These are phyloP conservation scores for Tanaodytes sp. DNA, from an alignment of 2,888 invertebrate genomes.

Conservation along the genomic window DNA sequence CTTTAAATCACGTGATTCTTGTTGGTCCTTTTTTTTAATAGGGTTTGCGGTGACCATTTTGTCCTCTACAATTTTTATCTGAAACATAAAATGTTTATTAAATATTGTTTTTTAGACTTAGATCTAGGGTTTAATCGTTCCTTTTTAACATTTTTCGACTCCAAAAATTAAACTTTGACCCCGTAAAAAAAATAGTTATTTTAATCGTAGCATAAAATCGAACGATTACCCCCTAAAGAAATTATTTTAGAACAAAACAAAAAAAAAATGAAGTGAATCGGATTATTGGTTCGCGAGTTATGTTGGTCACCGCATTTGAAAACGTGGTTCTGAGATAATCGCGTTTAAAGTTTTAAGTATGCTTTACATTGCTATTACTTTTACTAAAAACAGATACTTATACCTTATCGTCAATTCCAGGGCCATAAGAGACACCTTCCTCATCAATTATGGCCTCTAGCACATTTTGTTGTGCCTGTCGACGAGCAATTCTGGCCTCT, in stretches of 20 bases:
- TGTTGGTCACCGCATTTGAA: constrained; percentile 8
- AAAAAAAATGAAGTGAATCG: constrained; percentile 1
- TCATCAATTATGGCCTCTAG: constrained; percentile 35
- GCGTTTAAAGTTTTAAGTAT: constrained; percentile 12
- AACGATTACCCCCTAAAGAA: background rate
- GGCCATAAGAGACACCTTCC: constrained; percentile 9
- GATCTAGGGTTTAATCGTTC: background rate
- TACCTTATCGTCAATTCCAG: constrained; percentile 7
- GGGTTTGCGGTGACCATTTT: background rate
- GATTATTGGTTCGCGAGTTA: background rate
- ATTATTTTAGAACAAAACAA: background rate
- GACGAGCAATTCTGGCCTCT: constrained; percentile 49
- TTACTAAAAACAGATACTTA: constrained; percentile 6
- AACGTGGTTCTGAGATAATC: constrained; percentile 19
- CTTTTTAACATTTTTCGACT: background rate
- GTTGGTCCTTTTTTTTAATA: background rate
- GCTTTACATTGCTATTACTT: background rate
- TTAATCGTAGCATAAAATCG: constrained; percentile 3
- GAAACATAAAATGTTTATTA: background rate
- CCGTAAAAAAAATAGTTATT: constrained; percentile 8
- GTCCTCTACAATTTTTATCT: background rate
- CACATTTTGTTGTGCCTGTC: constrained; percentile 28
- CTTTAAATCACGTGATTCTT: too few relatives aligned
- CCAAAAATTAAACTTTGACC: background rate
- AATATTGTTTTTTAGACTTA: background rate